phyloP scores from a whole-genome alignment of 2,888 invertebrate species.

The Pyrrhia umbra region DNA sequence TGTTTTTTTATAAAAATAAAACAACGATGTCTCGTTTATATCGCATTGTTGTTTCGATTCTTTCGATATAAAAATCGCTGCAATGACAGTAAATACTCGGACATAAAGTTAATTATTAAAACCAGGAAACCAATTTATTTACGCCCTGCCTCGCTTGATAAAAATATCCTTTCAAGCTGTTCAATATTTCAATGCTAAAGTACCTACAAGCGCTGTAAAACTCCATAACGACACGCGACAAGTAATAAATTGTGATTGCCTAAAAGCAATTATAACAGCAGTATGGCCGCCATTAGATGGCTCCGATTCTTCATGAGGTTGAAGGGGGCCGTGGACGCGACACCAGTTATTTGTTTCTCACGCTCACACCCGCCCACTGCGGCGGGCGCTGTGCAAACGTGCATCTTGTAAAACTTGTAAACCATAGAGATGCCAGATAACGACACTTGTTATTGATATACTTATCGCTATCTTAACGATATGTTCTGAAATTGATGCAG shows the following conservation, averaged over 20 bases:
- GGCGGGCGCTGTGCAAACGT: constrained; percentile 72
- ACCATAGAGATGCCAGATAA: constrained; percentile 61
- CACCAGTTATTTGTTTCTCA: constrained; percentile 86
- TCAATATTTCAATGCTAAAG: constrained; percentile 55
- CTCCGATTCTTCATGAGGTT: constrained; percentile 70
- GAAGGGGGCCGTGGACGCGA: constrained; percentile 77
- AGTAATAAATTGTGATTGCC: constrained; percentile 74
- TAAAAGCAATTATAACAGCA: constrained; percentile 76
- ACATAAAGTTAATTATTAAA: constrained; percentile 49
- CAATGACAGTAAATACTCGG: constrained; percentile 16
- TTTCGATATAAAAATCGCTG: constrained; percentile 24
- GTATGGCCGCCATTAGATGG: constrained; percentile 64
- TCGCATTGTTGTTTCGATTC: background rate
- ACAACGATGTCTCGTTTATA: background rate
- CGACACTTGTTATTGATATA: constrained; percentile 62
- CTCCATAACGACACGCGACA: constrained; percentile 63
- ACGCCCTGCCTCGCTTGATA: constrained; percentile 36
- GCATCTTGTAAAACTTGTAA: constrained; percentile 61
- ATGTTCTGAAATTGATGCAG: constrained; percentile 56
- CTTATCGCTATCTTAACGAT: constrained; percentile 59
- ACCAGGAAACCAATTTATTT: constrained; percentile 45
- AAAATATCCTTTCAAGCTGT: constrained; percentile 49
- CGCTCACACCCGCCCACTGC: constrained; percentile 87
- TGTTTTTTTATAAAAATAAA: background rate
- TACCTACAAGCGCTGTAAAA: constrained; percentile 54